Base-by-base conservation (phyloP, 2,797 vertebrate genomes). In the Furcifer pardalis region DNA sequence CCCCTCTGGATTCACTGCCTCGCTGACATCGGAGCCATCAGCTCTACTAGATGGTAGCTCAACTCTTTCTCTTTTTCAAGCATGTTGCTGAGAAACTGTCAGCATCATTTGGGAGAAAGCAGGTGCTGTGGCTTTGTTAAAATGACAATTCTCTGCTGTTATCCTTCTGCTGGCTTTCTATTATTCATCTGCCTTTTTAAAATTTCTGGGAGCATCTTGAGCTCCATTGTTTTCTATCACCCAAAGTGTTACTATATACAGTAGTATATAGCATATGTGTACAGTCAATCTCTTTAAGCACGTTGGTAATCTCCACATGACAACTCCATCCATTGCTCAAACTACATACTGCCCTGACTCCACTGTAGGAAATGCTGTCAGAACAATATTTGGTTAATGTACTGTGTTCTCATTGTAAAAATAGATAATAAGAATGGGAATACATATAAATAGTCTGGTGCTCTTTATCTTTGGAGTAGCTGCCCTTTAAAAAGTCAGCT, bases 381-480 rank as follows among this genome's bases (percentile, higher is more conserved):
- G 32, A 13, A 76, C n/a, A 56, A 60, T 40, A 23, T 42, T 27
- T 7, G 30, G 9, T 72, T 25, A 49, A 42, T 56, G 35, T 66
- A 23, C 42, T 10, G 17, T 42, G 49, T n/a, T 56, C 49, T 3
- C 35, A 15, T 25, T 81, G 37, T 37, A 80, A 84, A 85, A 92
- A 56, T 68, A 84, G 87, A 77, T 65, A 2, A 1, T 42, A 63
- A 37, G 17, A 62, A 56, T 81, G 30, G 10, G 44, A 56, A 0
- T 76, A 59, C 84, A 86, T 81, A 59, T 63, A 72, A 83, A n/a
- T 77, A 77, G 1, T 82, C 81, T 84, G 79, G 72, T 73, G 59
- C 71, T 9, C 17, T 19, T 68, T 81, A 9, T 30, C 73, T 84
- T 71, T 52, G 78, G 63, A n/a, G 25, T 62, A 75, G 40, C 73